Evolutionary conservation across 2,113 vertebrate species (phyloP).

Genomic region (Anoura caudifer): DNA sequence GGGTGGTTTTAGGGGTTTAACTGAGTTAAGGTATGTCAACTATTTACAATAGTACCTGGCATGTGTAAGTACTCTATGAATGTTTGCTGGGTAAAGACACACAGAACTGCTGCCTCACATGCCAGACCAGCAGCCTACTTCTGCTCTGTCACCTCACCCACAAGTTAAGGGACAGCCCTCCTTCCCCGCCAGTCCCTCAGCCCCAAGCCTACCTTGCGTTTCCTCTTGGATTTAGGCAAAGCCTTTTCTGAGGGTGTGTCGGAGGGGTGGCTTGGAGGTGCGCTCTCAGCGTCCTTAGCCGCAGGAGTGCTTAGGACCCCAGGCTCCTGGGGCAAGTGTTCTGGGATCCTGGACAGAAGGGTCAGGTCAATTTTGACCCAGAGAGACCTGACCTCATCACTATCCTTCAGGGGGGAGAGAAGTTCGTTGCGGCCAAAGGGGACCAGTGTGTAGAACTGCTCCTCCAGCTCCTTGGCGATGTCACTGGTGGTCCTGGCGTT

Average conservation of each 20-base stretch:
- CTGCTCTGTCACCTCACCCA: not conserved
- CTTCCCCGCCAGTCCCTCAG: fast-evolving
- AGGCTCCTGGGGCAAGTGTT: slow-evolving; percentile 81
- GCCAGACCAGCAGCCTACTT: not conserved
- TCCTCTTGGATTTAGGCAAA: slow-evolving; percentile 88
- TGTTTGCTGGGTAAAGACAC: not conserved
- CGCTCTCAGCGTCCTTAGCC: slow-evolving; percentile 79
- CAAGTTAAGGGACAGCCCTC: not conserved
- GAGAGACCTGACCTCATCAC: slow-evolving; percentile 90
- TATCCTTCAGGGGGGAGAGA: slow-evolving; percentile 82
- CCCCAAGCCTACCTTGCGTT: slow-evolving; percentile 91
- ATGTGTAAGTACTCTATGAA: no score
- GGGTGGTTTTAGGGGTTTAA: not conserved
- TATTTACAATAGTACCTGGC: not conserved
- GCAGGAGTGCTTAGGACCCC: slow-evolving; percentile 76
- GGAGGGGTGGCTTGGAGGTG: slow-evolving; percentile 68
- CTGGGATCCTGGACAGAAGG: slow-evolving; percentile 93
- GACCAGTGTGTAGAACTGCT: slow-evolving; percentile 94
- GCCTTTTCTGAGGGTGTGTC: slow-evolving; percentile 79
- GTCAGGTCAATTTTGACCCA: slow-evolving; percentile 97
- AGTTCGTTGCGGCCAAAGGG: slow-evolving; percentile 93
- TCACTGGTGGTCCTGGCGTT: slow-evolving; percentile 84
- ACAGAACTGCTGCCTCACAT: not conserved
- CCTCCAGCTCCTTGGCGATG: slow-evolving; percentile 85
- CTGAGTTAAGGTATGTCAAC: not conserved